phyloP scores from a whole-genome alignment of 2,113 vertebrate genomes.

The Hippopotamus amphibius region DNA sequence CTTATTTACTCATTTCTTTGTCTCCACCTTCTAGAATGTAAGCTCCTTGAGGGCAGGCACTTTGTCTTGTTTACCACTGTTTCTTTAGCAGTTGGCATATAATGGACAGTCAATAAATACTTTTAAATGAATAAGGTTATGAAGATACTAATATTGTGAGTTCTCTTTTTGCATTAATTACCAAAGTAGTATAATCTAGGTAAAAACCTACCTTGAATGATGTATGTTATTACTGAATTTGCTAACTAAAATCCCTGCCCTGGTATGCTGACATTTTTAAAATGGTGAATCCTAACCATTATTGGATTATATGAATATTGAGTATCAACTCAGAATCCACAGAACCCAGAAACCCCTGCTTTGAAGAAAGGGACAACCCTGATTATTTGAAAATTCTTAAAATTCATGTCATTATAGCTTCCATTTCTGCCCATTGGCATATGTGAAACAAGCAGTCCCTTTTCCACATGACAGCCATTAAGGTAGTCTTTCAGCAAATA shows the following conservation, averaged over 20 bases:
- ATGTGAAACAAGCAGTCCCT: neutral
- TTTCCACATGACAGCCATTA: neutral
- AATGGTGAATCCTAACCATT: neutral
- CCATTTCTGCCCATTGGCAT: neutral
- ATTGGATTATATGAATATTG: neutral
- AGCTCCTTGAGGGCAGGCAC: neutral
- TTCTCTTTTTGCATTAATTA: slow-evolving; percentile 35
- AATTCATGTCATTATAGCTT: neutral
- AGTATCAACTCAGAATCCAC: slow-evolving; percentile 7
- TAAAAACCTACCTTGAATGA: slow-evolving; percentile 22
- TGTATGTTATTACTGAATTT: neutral
- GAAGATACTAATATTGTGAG: slow-evolving; percentile 15
- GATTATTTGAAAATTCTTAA: slow-evolving; percentile 43
- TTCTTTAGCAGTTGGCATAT: slow-evolving; percentile 9
- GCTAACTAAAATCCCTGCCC: neutral
- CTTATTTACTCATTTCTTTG: neutral
- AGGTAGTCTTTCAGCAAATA: neutral
- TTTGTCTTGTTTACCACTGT: neutral
- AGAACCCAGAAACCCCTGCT: neutral
- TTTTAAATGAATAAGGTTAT: slow-evolving; percentile 24
- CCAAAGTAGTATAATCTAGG: neutral
- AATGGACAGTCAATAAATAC: neutral
- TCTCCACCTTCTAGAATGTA: neutral
- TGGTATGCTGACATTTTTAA: slow-evolving; percentile 21
- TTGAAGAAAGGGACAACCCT: neutral